A percentile compares a stretch with the other conserved stretches of the same genome.
Conservation (phyloP, 2,113 vertebrate species). For the Archilochus colubris region DNA sequence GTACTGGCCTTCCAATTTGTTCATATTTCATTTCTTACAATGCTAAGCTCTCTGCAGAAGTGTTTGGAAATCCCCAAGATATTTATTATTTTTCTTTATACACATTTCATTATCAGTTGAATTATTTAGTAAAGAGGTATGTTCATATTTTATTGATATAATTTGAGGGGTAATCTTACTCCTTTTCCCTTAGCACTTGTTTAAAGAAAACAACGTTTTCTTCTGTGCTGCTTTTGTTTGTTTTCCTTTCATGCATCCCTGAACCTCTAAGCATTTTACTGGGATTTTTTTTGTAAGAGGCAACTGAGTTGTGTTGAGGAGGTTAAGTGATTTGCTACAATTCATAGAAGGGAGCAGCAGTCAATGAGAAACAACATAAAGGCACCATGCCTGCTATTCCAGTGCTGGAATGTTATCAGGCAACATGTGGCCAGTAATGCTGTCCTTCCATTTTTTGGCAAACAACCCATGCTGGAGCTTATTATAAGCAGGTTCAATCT, state of each 20-base stretch:
- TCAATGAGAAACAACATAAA: background rate
- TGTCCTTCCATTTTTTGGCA: background rate
- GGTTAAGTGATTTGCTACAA: background rate
- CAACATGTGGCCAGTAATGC: background rate
- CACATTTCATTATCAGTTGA: conserved; percentile 21
- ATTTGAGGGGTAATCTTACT: conserved; percentile 28
- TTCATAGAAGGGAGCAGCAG: background rate
- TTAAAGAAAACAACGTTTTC: conserved; percentile 13
- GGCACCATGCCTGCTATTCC: background rate
- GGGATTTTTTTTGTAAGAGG: background rate
- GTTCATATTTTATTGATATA: conserved; percentile 42
- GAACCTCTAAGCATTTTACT: background rate
- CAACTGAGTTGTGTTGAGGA: background rate
- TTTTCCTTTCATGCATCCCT: conserved; percentile 10
- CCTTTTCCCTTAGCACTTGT: background rate
- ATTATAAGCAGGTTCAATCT: background rate
- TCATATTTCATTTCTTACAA: background rate
- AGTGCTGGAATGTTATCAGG: background rate
- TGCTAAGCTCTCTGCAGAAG: background rate
- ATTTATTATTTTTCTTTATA: conserved; percentile 33
- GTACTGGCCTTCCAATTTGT: background rate
- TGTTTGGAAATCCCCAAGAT: background rate
- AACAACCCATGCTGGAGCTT: fast-evolving
- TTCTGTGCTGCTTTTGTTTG: background rate
- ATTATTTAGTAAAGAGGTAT: conserved; percentile 50